phyloP scores from a whole-genome alignment of 2,888 invertebrate genomes.

The Hypomecis punctinalis region DNA sequence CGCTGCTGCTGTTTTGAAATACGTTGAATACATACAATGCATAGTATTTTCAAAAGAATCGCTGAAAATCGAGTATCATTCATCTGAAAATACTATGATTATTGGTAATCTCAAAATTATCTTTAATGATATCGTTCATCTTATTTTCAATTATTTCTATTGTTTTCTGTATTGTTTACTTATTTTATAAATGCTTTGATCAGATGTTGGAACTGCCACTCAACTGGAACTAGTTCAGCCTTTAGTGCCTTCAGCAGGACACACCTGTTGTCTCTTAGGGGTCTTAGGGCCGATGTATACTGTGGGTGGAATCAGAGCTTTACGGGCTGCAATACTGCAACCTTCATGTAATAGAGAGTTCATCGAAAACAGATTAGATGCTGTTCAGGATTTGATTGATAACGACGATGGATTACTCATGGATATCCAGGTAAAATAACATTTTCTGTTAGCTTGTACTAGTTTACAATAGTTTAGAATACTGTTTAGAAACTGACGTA shows the following conservation, averaged over 20 bases:
- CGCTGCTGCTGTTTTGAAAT: conserved; percentile 93
- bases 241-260: conserved; percentile 74
- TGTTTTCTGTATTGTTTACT: neutral
- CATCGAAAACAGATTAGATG: conserved; percentile 89
- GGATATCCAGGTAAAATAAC: conserved; percentile 84
- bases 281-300: conserved; percentile 76
- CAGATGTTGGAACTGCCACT: conserved; percentile 93
- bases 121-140: neutral
- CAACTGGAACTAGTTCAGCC: conserved; percentile 90
- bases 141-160: neutral
- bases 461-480: too few species aligned
- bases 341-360: conserved; percentile 89
- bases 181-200: conserved; percentile 28
- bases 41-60: conserved; percentile 90
- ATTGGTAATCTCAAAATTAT: conserved; percentile 86
- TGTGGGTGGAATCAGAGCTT: conserved; percentile 89
- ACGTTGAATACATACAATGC: conserved; percentile 92
- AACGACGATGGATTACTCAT: conserved; percentile 87
- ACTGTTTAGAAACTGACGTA: too few species aligned
- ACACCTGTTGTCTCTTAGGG: conserved; percentile 75
- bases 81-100: conserved; percentile 91
- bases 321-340: conserved; percentile 92
- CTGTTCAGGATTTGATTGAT: conserved; percentile 90
- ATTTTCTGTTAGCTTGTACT: too few species aligned
- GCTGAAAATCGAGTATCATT: conserved; percentile 92